Conservation (phyloP, 2,888 invertebrate genomes). For the Alviniconcha strummeri region DNA sequence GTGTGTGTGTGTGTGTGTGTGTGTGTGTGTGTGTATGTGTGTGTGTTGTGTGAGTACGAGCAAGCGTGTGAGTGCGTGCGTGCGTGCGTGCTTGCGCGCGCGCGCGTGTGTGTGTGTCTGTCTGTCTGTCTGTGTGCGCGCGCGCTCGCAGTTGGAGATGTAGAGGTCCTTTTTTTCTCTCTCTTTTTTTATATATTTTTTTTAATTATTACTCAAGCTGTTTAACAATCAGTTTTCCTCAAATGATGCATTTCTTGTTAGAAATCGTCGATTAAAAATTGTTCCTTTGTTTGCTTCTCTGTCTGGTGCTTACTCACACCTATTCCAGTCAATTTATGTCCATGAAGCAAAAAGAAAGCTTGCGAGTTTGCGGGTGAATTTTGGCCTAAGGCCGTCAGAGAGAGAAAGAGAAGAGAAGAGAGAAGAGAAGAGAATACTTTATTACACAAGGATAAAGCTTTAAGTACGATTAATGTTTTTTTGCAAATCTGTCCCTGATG, state of each 20-base stretch:
- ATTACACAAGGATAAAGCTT: no score
- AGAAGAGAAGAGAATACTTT: not conserved
- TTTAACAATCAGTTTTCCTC: no score
- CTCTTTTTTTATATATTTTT: not conserved
- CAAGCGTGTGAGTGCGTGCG: no score
- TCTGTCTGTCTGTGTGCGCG: slow-evolving; percentile 5
- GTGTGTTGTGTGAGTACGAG: no score
- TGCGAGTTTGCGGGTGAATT: not conserved
- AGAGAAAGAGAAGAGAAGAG: not conserved
- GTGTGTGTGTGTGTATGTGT: not conserved
- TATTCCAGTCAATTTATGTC: no score
- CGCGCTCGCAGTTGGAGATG: not conserved
- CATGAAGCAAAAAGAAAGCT: not conserved
- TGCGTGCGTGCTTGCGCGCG: not conserved
- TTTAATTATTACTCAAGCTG: no score
- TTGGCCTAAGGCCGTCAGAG: not conserved
- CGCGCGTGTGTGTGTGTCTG: not conserved
- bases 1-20: not conserved
- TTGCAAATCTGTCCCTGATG: no score
- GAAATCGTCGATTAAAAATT: no score
- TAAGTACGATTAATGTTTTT: no score
- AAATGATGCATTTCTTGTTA: no score
- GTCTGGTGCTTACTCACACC: no score
- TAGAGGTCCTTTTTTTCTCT: not conserved
- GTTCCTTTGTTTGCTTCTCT: no score